These are phyloP conservation scores for Mormyrops attenuatus DNA, from an alignment of 2,797 vertebrate species.

Conservation along the genomic window DNA sequence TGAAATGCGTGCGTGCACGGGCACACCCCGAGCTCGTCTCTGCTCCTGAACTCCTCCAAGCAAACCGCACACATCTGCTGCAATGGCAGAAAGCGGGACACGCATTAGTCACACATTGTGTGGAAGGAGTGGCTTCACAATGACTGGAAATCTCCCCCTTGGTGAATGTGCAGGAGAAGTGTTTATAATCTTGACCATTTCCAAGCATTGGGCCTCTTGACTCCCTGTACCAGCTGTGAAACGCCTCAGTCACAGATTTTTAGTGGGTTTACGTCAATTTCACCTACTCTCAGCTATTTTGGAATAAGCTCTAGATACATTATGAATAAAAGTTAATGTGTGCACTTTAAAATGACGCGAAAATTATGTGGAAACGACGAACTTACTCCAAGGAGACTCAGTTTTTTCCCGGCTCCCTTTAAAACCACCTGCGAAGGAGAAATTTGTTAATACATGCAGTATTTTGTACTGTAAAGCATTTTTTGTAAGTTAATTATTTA, in stretches of 20 bases:
- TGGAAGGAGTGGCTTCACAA: background rate
- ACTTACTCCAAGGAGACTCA: slow-evolving; percentile 72
- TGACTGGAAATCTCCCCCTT: background rate
- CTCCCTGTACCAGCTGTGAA: background rate
- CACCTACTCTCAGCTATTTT: background rate
- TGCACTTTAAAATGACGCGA: background rate
- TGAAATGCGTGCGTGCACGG: slow-evolving; percentile 78
- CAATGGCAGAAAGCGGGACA: slow-evolving; percentile 19
- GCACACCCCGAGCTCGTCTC: slow-evolving; percentile 74
- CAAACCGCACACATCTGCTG: slow-evolving; percentile 79
- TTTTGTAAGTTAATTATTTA: background rate
- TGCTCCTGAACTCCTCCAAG: slow-evolving; percentile 72
- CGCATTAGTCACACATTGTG: background rate
- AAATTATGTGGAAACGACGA: slow-evolving; percentile 11
- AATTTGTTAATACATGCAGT: background rate
- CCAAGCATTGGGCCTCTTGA: background rate
- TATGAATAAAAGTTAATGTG: background rate
- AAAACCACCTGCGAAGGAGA: slow-evolving; percentile 62
- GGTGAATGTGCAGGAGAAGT: background rate
- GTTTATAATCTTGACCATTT: background rate
- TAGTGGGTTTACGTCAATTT: background rate
- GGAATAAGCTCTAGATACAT: background rate
- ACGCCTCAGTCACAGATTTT: background rate
- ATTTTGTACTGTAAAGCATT: background rate
- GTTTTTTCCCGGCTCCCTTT: slow-evolving; percentile 72